Conservation (phyloP, 2,797 vertebrate species). For the Periparus ater region DNA sequence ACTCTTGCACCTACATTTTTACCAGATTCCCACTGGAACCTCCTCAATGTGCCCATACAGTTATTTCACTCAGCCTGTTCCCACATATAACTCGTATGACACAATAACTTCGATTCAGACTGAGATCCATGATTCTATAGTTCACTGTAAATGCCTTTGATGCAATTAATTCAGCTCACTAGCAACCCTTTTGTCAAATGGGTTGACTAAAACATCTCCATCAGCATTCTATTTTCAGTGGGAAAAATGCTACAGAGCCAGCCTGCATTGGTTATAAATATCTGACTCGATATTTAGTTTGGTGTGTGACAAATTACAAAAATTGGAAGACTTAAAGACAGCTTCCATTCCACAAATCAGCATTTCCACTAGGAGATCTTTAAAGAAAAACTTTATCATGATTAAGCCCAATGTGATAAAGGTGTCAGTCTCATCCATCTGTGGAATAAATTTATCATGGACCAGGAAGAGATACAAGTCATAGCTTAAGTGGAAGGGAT, state of each 20-base stretch:
- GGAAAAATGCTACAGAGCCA: neutral
- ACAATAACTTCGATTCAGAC: neutral
- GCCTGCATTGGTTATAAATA: neutral
- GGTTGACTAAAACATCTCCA: neutral
- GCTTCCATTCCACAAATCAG: neutral
- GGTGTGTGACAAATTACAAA: neutral
- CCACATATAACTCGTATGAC: neutral
- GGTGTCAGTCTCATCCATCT: neutral
- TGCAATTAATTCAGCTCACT: neutral
- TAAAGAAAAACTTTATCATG: neutral
- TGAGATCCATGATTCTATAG: fast-evolving
- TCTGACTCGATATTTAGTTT: neutral
- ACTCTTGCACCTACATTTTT: neutral
- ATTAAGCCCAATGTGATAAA: neutral
- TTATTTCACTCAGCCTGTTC: neutral
- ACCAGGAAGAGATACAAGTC: neutral
- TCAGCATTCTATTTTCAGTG: neutral
- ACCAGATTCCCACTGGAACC: neutral
- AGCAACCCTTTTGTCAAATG: no score
- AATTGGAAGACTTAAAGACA: neutral
- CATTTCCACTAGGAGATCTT: neutral
- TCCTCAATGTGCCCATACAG: neutral
- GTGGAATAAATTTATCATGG: neutral
- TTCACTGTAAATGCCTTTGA: neutral
- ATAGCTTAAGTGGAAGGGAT: neutral